Percentiles rank a stretch among this genome's conserved stretches.
phyloP scores from a whole-genome alignment of 1,140 invertebrate genomes.

The Drosophila sproati region DNA sequence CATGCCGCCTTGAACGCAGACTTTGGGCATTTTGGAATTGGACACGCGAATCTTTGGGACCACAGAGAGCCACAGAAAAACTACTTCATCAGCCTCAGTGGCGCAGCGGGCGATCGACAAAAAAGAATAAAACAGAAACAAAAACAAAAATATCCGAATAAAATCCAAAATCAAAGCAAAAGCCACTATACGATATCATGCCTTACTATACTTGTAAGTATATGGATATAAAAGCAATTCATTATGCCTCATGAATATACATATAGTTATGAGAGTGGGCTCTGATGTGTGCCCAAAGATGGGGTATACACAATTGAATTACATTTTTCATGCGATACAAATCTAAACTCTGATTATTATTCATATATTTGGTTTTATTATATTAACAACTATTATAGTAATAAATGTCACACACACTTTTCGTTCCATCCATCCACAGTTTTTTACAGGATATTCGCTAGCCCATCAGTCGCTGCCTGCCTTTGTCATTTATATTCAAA shows the following conservation, averaged over 20 bases:
- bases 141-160: conserved; percentile 8
- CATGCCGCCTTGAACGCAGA: conserved; percentile 58
- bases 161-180: conserved; percentile 11
- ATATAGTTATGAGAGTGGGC: conserved; percentile 28
- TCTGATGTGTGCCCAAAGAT: neutral
- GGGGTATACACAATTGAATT: neutral
- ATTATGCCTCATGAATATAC: conserved; percentile 66
- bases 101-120: conserved; percentile 62
- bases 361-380: neutral
- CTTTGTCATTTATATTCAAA: neutral
- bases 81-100: conserved; percentile 72
- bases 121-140: conserved; percentile 14
- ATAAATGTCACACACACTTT: too few species aligned
- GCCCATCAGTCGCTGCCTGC: too few species aligned
- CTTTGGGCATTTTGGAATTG: conserved; percentile 32
- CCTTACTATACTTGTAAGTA: neutral
- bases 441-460: neutral
- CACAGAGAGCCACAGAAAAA: conserved; percentile 43
- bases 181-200: conserved; percentile 15
- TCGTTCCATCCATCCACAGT: too few species aligned
- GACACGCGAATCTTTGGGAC: conserved; percentile 61
- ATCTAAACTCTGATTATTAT: neutral
- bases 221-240: conserved; percentile 69
- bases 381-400: neutral
- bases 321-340: too few species aligned